Evolutionary conservation across 2,888 invertebrate species (phyloP).

Genomic region (Xylota sylvarum): DNA sequence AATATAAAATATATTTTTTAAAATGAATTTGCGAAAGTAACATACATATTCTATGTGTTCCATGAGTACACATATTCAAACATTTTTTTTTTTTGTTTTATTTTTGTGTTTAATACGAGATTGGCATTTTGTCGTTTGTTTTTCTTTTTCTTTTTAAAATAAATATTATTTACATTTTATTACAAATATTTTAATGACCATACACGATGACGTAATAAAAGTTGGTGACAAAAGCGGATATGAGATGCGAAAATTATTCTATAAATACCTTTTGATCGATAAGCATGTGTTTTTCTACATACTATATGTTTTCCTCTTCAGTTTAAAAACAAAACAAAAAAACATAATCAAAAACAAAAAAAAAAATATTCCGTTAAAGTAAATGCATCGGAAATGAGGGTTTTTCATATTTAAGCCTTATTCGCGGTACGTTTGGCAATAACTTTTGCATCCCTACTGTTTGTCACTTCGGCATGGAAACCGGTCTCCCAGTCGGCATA

Average conservation of each 20-base stretch:
- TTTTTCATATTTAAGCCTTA: conserved; percentile 79
- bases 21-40: conserved; percentile 47
- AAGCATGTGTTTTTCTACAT: conserved; percentile 19
- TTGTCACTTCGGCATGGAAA: conserved; percentile 90
- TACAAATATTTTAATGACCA: conserved; percentile 73
- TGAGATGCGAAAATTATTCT: conserved; percentile 70
- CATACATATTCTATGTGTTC: conserved; percentile 47
- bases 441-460: conserved; percentile 86
- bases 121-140: conserved; percentile 47
- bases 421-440: conserved; percentile 82
- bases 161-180: conserved; percentile 77
- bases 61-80: conserved; percentile 7
- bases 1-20: conserved; percentile 50
- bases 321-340: not conserved
- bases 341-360: conserved; percentile 41
- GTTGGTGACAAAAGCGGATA: conserved; percentile 58
- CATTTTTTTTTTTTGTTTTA: conserved; percentile 18
- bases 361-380: conserved; percentile 33
- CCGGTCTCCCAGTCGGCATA: conserved; percentile 92
- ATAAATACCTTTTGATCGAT: conserved; percentile 38
- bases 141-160: conserved; percentile 58
- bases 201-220: conserved; percentile 63
- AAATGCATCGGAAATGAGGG: conserved; percentile 41
- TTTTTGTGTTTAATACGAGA: conserved; percentile 51
- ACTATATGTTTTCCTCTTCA: not conserved